phyloP scores from a whole-genome alignment of 2,797 vertebrate genomes.

The Psittacula derbiana region DNA sequence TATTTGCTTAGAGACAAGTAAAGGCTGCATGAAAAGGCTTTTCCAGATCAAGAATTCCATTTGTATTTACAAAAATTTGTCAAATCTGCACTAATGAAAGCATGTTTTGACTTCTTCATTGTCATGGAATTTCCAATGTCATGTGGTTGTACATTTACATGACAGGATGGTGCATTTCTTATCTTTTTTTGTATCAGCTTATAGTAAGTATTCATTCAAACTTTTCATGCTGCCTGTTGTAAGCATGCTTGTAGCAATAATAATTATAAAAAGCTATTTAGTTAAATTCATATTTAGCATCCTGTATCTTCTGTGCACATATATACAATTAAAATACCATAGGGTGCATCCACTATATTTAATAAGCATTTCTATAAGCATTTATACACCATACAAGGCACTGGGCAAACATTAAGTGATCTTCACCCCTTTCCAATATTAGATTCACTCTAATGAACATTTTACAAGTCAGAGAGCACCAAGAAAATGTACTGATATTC shows the following conservation, averaged over 20 bases:
- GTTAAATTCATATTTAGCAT: neutral
- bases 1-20: neutral
- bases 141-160: neutral
- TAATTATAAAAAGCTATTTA: neutral
- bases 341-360: neutral
- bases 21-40: neutral
- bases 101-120: neutral
- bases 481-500: neutral
- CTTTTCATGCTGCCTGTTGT: neutral
- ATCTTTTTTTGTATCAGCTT: neutral
- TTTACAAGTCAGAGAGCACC: neutral
- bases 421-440: neutral
- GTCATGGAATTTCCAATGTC: neutral
- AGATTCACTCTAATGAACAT: neutral
- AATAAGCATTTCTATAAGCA: neutral
- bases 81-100: neutral
- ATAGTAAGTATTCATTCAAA: neutral
- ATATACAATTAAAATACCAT: neutral
- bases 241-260: neutral
- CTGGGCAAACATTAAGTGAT: neutral
- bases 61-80: neutral
- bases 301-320: neutral
- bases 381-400: neutral
- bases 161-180: neutral
- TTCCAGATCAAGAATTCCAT: neutral